Evolutionary conservation across 2,888 invertebrate genomes (phyloP), one percentile per base, ranked within the genome.

Genomic region (Agrochola circellaris): DNA sequence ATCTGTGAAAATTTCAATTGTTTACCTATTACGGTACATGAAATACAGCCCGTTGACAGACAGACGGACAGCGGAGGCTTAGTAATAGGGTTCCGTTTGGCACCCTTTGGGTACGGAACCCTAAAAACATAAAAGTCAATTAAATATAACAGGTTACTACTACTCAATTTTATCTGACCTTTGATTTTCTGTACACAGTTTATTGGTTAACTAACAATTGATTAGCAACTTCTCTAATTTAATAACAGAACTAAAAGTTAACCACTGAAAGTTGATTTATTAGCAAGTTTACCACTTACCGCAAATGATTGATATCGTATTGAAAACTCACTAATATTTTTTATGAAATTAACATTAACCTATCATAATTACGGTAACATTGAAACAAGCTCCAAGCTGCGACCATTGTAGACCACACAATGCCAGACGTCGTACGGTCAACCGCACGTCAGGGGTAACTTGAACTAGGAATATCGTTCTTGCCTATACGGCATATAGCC

Each of bases 101-200:
- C 20, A 1, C 17, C 48, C 48, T 48, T 17, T 48, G 17, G 48
- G 48, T 48, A 48, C 51, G 7, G 48, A 20, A 17, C 2, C 51
- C 23, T 23, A 75, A 54, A n/a, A 17, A n/a, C 8, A 15, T 23
- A 38, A 15, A 51, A 3, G 9, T 26, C 30, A 66, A 1, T 5
- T 48, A 20, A 45, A 45, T 45, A 26, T 11, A 30, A 30, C 15
- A 30, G 8, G 15, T 34, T 20, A 45, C 20, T 45, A 45, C 7
- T 67, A 11, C 48, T 65, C 45, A 34, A 2, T 23, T 75, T 38
- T 42, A 34, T 68, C 60, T 45, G 34, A 77, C 82, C 77, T 77
- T 82, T 69, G 58, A 60, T 68, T 83, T 89, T 80, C 85, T 82
- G 85, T 85, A 77, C 38, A 58, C 58, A 67, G 54, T 48, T 70